Evolutionary conservation across 2,888 invertebrate species (phyloP), one percentile per base, ranked within the genome.

Genomic region (Trissolcus japonicus): DNA sequence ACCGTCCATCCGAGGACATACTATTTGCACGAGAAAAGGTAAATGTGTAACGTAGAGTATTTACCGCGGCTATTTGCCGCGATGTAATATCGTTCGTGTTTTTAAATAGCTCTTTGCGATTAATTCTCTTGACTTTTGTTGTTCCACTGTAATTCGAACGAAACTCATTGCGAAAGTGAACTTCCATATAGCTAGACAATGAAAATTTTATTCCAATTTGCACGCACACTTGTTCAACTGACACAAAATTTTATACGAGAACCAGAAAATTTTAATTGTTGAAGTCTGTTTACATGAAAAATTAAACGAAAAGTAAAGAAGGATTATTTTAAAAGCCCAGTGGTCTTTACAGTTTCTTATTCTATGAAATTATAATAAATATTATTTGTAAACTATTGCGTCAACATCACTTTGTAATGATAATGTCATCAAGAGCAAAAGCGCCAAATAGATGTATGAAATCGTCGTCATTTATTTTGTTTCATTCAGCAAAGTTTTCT

Each of bases 21-120:
- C 6, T 67, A 41, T 75, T 68, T 68, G 60, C 59, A 16, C 29
- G 29, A 19, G 41, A 40, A n/a, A 62, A 59, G n/a, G 57, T 63
- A 68, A 68, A 75, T 68, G 74, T 68, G 63, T 68, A 48, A 75
- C 40, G 62, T 68, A 56, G 46, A 59, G 63, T 63, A 68, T 67
- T 74, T 67, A 62, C 74, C 57, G 43, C 21, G 63, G 41, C 40
- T 72, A 46, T 72, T 59, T 72, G 54, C 71, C 6, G 57, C 21
- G 35, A 50, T 50, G 61, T 50, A 69, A 61, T 69, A 61, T 55
- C 29, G 35, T 25, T 46, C 25, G 35, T n/a, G 40, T 57, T 65
- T 59, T 51, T 57, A 51, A 67, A 43, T 35, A 66, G 62, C 56
- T 3, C 14, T 66, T 40, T 16, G 29, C 53, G 53, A 60, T 68